Percentiles rank a stretch among this genome's conserved stretches.
Evolutionary conservation across 2,888 invertebrate genomes (phyloP).

Genomic region (Andrena marginata): DNA sequence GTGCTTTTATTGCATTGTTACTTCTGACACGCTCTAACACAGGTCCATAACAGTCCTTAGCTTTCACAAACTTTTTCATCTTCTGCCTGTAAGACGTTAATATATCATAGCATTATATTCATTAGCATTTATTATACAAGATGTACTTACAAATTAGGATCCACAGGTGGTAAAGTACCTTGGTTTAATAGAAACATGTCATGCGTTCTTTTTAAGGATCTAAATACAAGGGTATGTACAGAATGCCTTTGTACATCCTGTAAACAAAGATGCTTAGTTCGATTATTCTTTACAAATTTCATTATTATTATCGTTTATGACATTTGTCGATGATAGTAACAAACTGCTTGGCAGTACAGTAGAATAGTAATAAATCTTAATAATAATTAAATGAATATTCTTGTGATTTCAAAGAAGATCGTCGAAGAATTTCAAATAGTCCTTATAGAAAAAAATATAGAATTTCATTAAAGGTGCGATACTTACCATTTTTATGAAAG

Average conservation of each 20-base stretch:
- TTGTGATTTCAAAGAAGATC: too few species aligned
- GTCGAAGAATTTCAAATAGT: neutral
- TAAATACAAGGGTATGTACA: constrained; percentile 98
- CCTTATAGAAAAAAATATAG: neutral
- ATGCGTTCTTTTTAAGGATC: constrained; percentile 98
- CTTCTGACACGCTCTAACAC: constrained; percentile 92
- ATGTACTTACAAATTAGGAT: constrained; percentile 91
- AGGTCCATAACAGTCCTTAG: constrained; percentile 93
- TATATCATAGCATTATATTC: neutral
- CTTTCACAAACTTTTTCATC: constrained; percentile 90
- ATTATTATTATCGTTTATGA: neutral
- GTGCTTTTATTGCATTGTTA: constrained; percentile 88
- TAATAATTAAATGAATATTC: too few species aligned
- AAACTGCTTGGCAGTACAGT: neutral
- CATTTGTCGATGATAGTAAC: neutral
- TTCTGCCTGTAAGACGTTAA: constrained; percentile 87
- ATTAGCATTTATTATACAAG: neutral
- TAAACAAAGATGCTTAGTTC: constrained; percentile 78
- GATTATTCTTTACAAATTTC: neutral
- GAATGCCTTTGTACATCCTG: constrained; percentile 97
- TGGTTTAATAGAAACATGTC: constrained; percentile 98
- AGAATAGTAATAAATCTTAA: too few species aligned
- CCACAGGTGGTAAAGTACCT: constrained; percentile 92
- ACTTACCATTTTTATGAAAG: constrained; percentile 26
- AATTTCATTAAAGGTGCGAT: neutral